Base-by-base conservation (phyloP, 2,888 invertebrate genomes). In the Ethmia dodecea region DNA sequence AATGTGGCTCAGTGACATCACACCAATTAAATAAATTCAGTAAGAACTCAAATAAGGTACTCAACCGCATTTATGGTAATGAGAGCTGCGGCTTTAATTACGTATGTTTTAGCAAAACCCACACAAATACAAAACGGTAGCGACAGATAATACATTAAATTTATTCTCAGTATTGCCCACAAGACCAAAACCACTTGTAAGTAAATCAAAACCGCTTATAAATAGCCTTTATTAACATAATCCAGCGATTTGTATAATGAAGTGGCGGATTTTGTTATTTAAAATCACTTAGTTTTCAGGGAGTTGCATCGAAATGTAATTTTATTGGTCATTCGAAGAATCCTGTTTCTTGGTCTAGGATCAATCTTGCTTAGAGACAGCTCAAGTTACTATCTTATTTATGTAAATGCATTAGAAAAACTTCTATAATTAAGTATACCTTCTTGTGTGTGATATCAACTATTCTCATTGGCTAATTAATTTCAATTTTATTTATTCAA, bases 171-270 rank as follows among this genome's bases (percentile, higher is more conserved):
- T 71, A 76, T 78, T 58, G 60, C 68, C 65, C 68, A 71, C 70
- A 69, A 64, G 60, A 57, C 52, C 66, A 65, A 55, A 64, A 62
- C 53, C 60, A 58, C 63, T 61, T 56, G 62, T 69, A 69, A 63
- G 72, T 80, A 79, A 78, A 78, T 78, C 80, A 80, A 76, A 79
- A 67, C 69, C 50, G 76, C 75, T 79, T 79, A 75, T 67, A 76
- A 74, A 78, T 73, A 70, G 70, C 63, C 57, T 38, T 37, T 50
- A 84, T 86, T 86, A 69, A 64, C 83, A 86, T 86, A 84, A 84
- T 84, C 72, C 61, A 43, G 63, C 77, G 50, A 80, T 84, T 81
- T 83, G 78, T 73, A 84, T 83, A 84, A 81, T 74, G 61, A 78
- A 70, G 66, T 68, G 67, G 75, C 70, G 53, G 61, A 69, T 61